phyloP scores from a whole-genome alignment of 1,140 invertebrate genomes.

The Rhyacophila brunnea region DNA sequence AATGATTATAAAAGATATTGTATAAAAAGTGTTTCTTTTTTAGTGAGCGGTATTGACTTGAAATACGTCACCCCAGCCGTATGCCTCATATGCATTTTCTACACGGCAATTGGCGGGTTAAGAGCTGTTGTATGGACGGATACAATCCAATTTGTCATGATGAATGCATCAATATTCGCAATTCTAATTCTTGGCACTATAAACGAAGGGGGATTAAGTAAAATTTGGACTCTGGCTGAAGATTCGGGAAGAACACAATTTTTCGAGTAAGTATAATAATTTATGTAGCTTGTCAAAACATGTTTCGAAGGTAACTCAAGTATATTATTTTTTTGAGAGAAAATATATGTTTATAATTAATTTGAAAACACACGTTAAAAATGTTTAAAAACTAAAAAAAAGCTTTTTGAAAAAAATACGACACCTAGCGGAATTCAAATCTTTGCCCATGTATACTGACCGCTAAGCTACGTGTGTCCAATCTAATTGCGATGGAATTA shows the following conservation, averaged over 20 bases:
- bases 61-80: slow-evolving; percentile 66
- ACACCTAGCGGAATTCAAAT: no score
- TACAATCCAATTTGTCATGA: slow-evolving; percentile 66
- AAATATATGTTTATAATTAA: no score
- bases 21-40: slow-evolving; percentile 36
- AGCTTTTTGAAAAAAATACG: no score
- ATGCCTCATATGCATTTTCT: slow-evolving; percentile 74
- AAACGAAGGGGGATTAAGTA: slow-evolving; percentile 62
- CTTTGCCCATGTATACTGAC: no score
- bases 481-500: no score
- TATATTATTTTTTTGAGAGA: no score
- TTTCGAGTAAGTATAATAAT: slow-evolving; percentile 59
- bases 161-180: slow-evolving; percentile 63
- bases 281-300: no score
- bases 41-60: slow-evolving; percentile 70
- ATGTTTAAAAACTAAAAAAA: no score
- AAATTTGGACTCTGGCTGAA: slow-evolving; percentile 57
- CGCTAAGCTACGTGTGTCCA: no score
- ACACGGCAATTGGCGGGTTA: slow-evolving; percentile 73
- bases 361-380: no score
- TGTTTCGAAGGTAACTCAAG: no score
- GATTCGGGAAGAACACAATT: slow-evolving; percentile 58
- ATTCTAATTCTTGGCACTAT: slow-evolving; percentile 63
- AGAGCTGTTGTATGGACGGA: slow-evolving; percentile 75
- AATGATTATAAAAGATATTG: slow-evolving; percentile 2